Evolutionary conservation across 2,888 invertebrate genomes (phyloP).

Genomic region (Leptopilina myrica): DNA sequence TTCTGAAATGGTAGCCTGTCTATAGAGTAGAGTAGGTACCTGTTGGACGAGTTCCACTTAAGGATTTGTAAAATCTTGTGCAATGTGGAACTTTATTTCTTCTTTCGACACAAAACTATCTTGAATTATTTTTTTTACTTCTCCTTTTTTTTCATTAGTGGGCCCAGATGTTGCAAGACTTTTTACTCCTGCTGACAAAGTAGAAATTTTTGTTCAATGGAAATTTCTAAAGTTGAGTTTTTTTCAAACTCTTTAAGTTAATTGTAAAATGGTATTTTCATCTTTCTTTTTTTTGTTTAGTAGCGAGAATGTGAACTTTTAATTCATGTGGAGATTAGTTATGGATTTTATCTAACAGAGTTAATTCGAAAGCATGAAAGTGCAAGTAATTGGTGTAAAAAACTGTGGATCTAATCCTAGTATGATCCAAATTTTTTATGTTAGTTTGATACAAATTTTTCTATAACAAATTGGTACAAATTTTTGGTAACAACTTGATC

Average conservation of each 20-base stretch:
- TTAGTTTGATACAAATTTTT: too few species aligned
- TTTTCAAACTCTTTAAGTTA: neutral
- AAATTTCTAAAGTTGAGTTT: neutral
- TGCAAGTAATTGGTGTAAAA: too few species aligned
- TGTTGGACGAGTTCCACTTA: constrained; percentile 71
- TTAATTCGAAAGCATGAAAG: too few species aligned
- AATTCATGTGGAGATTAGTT: too few species aligned
- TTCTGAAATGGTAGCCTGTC: constrained; percentile 55
- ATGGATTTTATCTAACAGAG: too few species aligned
- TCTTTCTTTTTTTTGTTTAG: too few species aligned
- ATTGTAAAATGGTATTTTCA: too few species aligned
- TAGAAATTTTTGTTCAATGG: neutral
- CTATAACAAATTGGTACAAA: too few species aligned
- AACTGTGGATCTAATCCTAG: too few species aligned
- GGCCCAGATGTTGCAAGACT: neutral
- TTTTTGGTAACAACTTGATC: too few species aligned
- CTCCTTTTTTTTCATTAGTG: neutral
- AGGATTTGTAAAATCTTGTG: constrained; percentile 71
- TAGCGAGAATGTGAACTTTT: too few species aligned
- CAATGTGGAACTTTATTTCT: constrained; percentile 67
- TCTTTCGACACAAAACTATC: constrained; percentile 59
- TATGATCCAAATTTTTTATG: too few species aligned
- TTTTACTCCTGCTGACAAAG: neutral
- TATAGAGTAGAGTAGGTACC: constrained; percentile 48
- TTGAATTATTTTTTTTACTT: neutral